Evolutionary conservation across 2,113 vertebrate species (phyloP).

Genomic region (Chloebia gouldiae): DNA sequence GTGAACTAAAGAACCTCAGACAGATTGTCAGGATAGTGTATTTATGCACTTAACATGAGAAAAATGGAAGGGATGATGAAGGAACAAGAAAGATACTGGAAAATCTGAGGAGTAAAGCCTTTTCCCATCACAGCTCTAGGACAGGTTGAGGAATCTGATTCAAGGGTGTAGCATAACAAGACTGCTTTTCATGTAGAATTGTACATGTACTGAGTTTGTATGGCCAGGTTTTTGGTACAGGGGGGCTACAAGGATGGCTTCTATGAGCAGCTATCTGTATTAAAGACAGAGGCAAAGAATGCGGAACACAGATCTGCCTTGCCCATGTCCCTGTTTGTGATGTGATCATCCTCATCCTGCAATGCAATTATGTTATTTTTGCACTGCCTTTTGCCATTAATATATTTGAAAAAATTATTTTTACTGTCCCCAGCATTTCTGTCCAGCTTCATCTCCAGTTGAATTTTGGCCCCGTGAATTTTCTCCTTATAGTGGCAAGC

Average conservation of each 20-base stretch:
- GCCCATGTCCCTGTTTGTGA: not conserved
- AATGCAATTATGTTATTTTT: not conserved
- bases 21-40: not conserved
- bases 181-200: not conserved
- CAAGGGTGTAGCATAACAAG: not conserved
- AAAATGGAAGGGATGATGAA: not conserved
- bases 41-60: not conserved
- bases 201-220: not conserved
- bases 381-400: not conserved
- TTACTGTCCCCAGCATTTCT: not conserved
- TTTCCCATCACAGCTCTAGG: not conserved
- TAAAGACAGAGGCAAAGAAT: not conserved
- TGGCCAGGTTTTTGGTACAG: not conserved
- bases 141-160: not conserved
- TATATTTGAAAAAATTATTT: not conserved
- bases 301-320: rapidly evolving
- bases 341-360: not conserved
- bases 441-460: rapidly evolving
- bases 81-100: not conserved
- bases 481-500: not conserved
- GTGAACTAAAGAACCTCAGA: not conserved
- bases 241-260: not conserved
- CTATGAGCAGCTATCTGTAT: rapidly evolving
- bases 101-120: not conserved
- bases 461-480: not conserved